Evolutionary conservation across 2,113 vertebrate species (phyloP).

Genomic region (Ceyx melanurus): DNA sequence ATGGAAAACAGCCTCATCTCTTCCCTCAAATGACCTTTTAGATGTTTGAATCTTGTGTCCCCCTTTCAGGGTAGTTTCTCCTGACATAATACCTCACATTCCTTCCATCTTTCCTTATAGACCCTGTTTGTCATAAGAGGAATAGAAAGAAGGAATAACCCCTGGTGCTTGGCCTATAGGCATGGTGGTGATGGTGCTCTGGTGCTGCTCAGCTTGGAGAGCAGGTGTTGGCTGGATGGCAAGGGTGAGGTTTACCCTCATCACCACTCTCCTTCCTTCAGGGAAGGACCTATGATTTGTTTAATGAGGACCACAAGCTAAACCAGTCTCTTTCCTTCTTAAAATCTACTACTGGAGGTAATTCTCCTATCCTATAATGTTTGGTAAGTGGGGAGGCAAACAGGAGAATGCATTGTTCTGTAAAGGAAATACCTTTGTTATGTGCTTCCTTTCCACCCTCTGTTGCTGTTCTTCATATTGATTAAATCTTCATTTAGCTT

Average conservation of each 20-base stretch:
- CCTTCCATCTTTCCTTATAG: not conserved
- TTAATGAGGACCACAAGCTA: not conserved
- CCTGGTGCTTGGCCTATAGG: not conserved
- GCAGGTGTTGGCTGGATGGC: not conserved
- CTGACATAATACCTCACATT: not conserved
- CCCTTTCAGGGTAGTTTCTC: not conserved
- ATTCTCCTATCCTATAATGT: not conserved
- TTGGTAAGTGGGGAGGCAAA: not conserved
- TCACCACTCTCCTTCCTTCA: not conserved
- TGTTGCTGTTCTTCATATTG: not conserved
- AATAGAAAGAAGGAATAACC: not conserved
- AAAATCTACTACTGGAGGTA: not conserved
- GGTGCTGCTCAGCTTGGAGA: not conserved
- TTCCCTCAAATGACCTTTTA: not conserved
- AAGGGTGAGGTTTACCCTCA: not conserved
- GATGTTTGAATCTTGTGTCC: not conserved
- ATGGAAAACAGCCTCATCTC: not conserved
- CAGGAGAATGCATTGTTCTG: not conserved
- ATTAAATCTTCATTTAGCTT: constrained; percentile 51
- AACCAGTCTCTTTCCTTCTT: not conserved
- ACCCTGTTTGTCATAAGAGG: not conserved
- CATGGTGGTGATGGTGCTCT: not conserved
- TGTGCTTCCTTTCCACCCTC: not conserved
- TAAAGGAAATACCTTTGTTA: not conserved
- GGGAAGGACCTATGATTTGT: not conserved